A percentile compares a stretch with the other conserved stretches of the same genome.
These are phyloP conservation scores for Tenthredo distinguenda DNA, from an alignment of 2,888 invertebrate species.

Conservation along the genomic window DNA sequence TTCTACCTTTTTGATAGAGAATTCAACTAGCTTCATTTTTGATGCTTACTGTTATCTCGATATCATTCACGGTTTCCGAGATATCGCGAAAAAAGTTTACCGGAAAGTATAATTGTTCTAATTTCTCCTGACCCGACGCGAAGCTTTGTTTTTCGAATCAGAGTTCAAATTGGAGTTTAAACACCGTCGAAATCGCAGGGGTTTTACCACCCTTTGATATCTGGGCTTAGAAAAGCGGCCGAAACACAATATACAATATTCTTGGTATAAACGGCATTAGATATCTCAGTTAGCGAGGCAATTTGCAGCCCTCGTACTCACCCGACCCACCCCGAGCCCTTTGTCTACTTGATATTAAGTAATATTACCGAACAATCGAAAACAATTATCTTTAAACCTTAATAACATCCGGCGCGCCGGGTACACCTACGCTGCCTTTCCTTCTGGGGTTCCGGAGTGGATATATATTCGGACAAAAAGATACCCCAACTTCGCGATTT, in stretches of 20 bases:
- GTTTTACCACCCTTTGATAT: slow-evolving; percentile 9
- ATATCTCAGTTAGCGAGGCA: slow-evolving; percentile 30
- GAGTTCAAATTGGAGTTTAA: neutral
- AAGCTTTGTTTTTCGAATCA: neutral
- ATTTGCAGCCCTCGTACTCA: neutral
- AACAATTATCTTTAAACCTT: slow-evolving; percentile 33
- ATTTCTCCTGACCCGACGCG: neutral
- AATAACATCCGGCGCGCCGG: neutral
- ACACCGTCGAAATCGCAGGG: neutral
- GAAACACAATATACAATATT: slow-evolving; percentile 8
- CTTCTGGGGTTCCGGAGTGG: neutral
- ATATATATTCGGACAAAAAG: neutral
- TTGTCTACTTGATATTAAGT: slow-evolving; percentile 40
- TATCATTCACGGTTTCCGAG: neutral
- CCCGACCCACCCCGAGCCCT: neutral
- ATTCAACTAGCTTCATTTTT: neutral
- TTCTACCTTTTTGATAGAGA: neutral
- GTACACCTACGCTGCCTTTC: neutral
- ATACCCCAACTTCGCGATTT: neutral
- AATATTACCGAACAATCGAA: slow-evolving; percentile 37
- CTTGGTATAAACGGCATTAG: slow-evolving; percentile 21
- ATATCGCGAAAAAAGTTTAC: neutral
- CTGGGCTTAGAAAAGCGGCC: neutral
- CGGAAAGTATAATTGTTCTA: neutral
- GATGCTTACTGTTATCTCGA: neutral